Base-by-base conservation (phyloP, 2,113 vertebrate species). In the Archocentrus centrarchus region DNA sequence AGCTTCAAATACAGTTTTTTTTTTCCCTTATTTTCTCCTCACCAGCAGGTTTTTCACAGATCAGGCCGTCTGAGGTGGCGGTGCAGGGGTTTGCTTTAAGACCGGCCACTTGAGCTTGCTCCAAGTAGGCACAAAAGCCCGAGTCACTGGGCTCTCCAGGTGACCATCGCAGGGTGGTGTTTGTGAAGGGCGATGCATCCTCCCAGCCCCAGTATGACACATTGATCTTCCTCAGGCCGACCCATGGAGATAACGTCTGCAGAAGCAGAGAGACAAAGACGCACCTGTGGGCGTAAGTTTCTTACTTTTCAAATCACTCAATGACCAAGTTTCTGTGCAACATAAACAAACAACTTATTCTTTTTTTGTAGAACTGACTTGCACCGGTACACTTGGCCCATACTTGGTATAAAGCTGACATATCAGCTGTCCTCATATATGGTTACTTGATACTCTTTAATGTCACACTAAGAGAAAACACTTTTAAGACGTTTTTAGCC, bases 151-250 rank as follows among this genome's bases (percentile, higher is more conserved):
- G 98, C 76, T 99, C 98, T 0, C 90, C 94, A 0, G 96, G 96
- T 17, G 97, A 94, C 98, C 98, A 98, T 77, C 96, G 95, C 50
- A 98, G 91, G 1, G 95, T 95, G 75, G 91, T 97, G 95, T 99
- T 98, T 44, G 97, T 97, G 91, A 99, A 98, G 4, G 98, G 96
- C 1, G 97, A 97, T 89, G 96, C 95, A 85, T 99, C 97, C 78
- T 99, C 98, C 98, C 98, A 99, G 90, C 97, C 97, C 98, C 98
- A 99, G 22, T 99, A 99, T 0, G 98, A 99, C 58, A 99, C 96
- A 1, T 99, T 99, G 92, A 99, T 98, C 93, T 99, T 98, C 88
- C 98, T 95, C 87, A 99, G 94, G 18, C 98, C 98, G 9, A 99
- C 97, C 98, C 98, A 99, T 0, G 98, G 98, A 17, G 97, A 97